These are phyloP conservation scores for Calephelis perditalis DNA, from an alignment of 2,888 invertebrate species.

Conservation along the genomic window DNA sequence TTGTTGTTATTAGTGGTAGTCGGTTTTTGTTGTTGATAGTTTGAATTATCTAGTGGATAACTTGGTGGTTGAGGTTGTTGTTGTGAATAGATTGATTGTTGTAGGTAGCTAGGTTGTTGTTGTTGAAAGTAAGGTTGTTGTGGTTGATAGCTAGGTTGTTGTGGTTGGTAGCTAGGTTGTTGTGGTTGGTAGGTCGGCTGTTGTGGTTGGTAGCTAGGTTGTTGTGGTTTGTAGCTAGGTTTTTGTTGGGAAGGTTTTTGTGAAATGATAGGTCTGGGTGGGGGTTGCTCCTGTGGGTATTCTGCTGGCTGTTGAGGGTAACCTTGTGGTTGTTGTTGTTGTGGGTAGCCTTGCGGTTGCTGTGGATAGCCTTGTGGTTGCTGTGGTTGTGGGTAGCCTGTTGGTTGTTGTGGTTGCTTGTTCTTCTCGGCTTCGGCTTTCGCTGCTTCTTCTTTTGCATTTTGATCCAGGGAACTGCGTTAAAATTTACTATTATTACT, in stretches of 20 bases:
- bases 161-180: neutral
- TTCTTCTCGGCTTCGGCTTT: conserved; percentile 2
- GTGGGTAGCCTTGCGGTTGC: conserved; percentile 19
- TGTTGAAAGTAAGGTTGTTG: neutral
- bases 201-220: neutral
- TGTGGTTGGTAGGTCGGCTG: neutral
- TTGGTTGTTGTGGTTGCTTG: conserved; percentile 28
- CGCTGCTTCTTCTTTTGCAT: neutral
- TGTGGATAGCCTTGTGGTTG: conserved; percentile 33
- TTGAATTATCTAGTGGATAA: neutral
- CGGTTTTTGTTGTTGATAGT: neutral
- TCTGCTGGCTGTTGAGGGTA: conserved; percentile 20
- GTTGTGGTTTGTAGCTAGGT: neutral
- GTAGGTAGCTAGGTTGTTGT: neutral
- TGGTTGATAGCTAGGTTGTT: neutral
- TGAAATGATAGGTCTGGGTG: conserved; percentile 13
- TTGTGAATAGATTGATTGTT: no score
- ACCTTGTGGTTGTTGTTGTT: conserved; percentile 17
- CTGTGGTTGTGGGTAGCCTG: conserved; percentile 25
- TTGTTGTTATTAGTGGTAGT: no score
- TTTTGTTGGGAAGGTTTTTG: conserved; percentile 4
- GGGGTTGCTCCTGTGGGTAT: conserved; percentile 15
- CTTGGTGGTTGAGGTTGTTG: neutral
- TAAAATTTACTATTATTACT: neutral
- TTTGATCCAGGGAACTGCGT: neutral